Conservation (phyloP, 2,888 invertebrate species). For the Sepioteuthis lessoniana region DNA sequence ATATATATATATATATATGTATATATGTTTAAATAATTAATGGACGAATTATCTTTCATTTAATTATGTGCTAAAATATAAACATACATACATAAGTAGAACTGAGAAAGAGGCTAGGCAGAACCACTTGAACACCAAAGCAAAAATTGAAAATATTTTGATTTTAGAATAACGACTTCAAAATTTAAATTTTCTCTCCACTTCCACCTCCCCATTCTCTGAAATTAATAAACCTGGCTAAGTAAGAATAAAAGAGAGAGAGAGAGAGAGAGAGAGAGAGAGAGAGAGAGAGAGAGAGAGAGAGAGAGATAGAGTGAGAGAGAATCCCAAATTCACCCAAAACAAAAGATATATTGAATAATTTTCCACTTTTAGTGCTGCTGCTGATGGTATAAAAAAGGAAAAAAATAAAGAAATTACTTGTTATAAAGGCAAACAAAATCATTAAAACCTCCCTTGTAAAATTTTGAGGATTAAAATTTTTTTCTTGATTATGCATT, state of each 20-base stretch:
- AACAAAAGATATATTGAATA: background rate
- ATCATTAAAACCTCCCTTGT: background rate
- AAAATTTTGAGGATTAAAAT: background rate
- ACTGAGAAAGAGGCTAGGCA: background rate
- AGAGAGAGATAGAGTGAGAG: too few species aligned
- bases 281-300: background rate
- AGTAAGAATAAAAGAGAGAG: background rate
- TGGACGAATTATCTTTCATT: background rate
- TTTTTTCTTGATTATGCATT: background rate
- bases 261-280: background rate
- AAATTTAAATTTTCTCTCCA: background rate
- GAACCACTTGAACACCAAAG: background rate
- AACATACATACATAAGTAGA: background rate
- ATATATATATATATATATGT: too few species aligned
- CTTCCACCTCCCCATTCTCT: background rate
- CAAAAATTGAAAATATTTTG: background rate
- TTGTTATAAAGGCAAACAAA: background rate
- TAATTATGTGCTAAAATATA: background rate
- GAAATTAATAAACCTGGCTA: constrained; percentile 15
- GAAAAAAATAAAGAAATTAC: background rate
- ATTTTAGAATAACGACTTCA: background rate
- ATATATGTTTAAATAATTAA: too few species aligned
- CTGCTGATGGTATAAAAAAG: background rate
- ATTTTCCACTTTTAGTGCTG: background rate
- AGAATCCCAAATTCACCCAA: background rate